Conservation (phyloP, 1,140 invertebrate species). For the Pristionchus pacificus region DNA sequence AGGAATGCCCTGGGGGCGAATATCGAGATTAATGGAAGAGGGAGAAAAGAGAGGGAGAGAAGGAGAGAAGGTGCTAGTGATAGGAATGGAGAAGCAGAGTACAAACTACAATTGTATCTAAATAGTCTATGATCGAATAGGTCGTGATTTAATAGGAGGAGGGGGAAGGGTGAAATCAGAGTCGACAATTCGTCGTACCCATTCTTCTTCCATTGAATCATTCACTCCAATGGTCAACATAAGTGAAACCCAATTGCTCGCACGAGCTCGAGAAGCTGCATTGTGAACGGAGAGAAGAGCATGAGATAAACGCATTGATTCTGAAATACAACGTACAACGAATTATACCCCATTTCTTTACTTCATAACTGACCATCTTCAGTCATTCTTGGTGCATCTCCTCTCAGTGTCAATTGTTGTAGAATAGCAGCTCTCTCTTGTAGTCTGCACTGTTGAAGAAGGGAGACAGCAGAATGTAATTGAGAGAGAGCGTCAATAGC, state of each 20-base stretch:
- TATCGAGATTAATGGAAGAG: background rate
- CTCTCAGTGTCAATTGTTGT: constrained; percentile 49
- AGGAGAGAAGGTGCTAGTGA: constrained; percentile 1
- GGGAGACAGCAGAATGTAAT: constrained; percentile 48
- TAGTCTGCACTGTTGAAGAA: constrained; percentile 48
- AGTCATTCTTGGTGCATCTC: constrained; percentile 47
- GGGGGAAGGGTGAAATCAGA: constrained; percentile 47
- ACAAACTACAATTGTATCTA: background rate
- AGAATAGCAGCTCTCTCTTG: constrained; percentile 48
- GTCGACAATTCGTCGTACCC: constrained; percentile 38
- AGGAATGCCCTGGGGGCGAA: background rate
- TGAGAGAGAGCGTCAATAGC: constrained; percentile 40
- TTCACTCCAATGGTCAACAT: constrained; percentile 48
- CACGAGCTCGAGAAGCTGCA: constrained; percentile 46
- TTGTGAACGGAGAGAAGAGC: constrained; percentile 40
- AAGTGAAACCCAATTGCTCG: constrained; percentile 54
- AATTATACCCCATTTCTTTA: background rate
- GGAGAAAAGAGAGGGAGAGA: background rate
- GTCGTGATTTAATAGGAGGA: constrained; percentile 51
- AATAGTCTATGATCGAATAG: constrained; percentile 19
- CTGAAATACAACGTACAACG: constrained; percentile 28
- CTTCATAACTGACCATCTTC: constrained; percentile 33
- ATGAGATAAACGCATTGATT: constrained; percentile 41
- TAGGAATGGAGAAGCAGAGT: constrained; percentile 10
- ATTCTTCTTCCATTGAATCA: constrained; percentile 33